Evolutionary conservation across 2,888 invertebrate species (phyloP), one percentile per base, ranked within the genome.

Genomic region (Tromatobia lineatoria): DNA sequence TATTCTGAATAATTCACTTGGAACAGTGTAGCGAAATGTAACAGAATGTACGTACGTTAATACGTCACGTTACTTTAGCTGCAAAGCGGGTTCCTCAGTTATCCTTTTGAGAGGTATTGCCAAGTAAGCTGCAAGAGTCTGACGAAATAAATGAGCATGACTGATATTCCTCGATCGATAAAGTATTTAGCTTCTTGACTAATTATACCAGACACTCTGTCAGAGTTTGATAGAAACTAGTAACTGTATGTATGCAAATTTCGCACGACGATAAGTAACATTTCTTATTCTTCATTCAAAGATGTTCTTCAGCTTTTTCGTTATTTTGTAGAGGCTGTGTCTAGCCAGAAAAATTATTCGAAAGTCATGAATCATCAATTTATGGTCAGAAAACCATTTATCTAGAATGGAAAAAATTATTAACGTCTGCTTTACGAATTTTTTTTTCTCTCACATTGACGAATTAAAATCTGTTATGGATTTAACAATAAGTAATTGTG

Each of bases 81-180:
- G 45, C 29, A 42, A 73, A 59, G 11, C 23, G 45, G 25, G 11
- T 4, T 59, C 25, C 59, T 57, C 73, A 50, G 23, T 73, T 59
- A 25, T 11, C 57, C 18, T n/a, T 23, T 59, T 25, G 18, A 59
- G 45, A 71, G 42, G 45, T 18, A 59, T 73, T 8, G n/a, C n/a
- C 57, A 29, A 45, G 54, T 54, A 10, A 57, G 42, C 57, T 45
- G 10, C n/a, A 38, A 25, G 23, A 11, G 45, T 54, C 38, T 59
- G 59, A 73, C 59, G 73, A 25, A 59, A 47, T 59, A 59, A 59
- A 42, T 38, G 57, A 73, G 38, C 57, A 25, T 57, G 59, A 29
- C 45, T 23, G 45, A 59, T 73, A 59, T 29, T 73, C 59, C 20
- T 15, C 42, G 59, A 59, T 73, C 73, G 73, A 73, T 73, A 59